Evolutionary conservation across 1,140 invertebrate species (phyloP), one percentile per base, ranked within the genome.

Genomic region (Cheumatopsyche charites): DNA sequence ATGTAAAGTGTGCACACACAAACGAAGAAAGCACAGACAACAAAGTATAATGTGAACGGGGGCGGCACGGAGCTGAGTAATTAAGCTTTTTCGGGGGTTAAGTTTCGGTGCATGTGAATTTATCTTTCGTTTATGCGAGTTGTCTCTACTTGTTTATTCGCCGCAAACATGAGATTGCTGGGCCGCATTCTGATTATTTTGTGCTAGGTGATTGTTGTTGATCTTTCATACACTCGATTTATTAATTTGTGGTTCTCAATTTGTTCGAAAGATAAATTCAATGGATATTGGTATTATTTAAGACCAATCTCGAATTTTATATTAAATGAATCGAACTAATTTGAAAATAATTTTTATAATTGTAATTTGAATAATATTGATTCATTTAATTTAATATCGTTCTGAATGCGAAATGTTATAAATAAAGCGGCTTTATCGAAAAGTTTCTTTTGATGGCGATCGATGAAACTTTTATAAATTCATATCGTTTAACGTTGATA

Each of bases 31-130:
- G 55, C 55, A 12, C 55, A 6, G 55, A 58, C 55, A 58, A 58
- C 55, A 58, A 58, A 58, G 55, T 58, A 58, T 58, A 58, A 25
- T 21, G 17, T 21, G 17, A 58, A 58, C 11, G 19, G 36, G n/a
- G 41, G 25, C n/a, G n/a, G n/a, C n/a, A n/a, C n/a, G n/a, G 55
- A 62, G 68, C 55, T 65, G 62, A 52, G 71, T 63, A 75, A 72
- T 75, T 72, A 75, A 75, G 73, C 70, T 75, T 75, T 74, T 75
- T 75, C 73, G 70, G 73, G 73, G 73, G 73, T 72, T 75, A 72
- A 75, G 73, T 72, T 75, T 72, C 21, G 66, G 73, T 75, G 73
- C 71, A 75, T 75, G 73, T 70, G 71, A 70, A 75, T 70, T 75
- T 75, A 72, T 70, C 73, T 75, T 70, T 70, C 71, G 71, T 70